Conservation (phyloP, 2,888 invertebrate genomes). For the Empis livida region DNA sequence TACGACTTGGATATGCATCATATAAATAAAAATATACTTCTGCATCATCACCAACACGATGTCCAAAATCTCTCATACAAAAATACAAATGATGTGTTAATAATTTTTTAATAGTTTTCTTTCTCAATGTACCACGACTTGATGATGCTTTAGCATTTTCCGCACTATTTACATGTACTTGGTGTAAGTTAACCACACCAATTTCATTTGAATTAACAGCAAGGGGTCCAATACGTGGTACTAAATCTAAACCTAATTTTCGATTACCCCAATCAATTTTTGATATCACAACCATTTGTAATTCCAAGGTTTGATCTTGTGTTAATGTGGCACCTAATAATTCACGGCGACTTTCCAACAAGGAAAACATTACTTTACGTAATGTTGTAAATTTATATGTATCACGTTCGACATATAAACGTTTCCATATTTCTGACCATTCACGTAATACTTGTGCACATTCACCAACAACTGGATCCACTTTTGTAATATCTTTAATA, state of each 20-base stretch:
- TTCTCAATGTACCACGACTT: slow-evolving; percentile 34
- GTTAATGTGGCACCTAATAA: slow-evolving; percentile 80
- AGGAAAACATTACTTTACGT: slow-evolving; percentile 79
- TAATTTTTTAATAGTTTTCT: slow-evolving; percentile 30
- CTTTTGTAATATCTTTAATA: slow-evolving; percentile 74
- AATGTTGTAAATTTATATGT: slow-evolving; percentile 74
- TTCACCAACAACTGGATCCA: slow-evolving; percentile 83
- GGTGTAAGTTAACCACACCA: slow-evolving; percentile 78
- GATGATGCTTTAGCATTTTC: slow-evolving; percentile 53
- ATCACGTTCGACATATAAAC: slow-evolving; percentile 77
- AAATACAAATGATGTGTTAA: slow-evolving; percentile 71
- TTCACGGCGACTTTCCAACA: slow-evolving; percentile 73
- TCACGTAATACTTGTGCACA: slow-evolving; percentile 82
- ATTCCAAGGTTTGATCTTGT: slow-evolving; percentile 77
- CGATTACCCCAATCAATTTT: slow-evolving; percentile 96
- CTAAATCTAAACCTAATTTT: slow-evolving; percentile 81
- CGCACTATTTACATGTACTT: slow-evolving; percentile 64
- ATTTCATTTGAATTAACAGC: slow-evolving; percentile 83
- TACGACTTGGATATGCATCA: slow-evolving; percentile 53
- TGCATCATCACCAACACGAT: slow-evolving; percentile 77
- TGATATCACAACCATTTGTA: slow-evolving; percentile 74
- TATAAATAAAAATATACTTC: slow-evolving; percentile 80
- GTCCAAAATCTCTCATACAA: slow-evolving; percentile 79
- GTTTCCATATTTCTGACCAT: slow-evolving; percentile 90
- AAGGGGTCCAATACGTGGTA: slow-evolving; percentile 77